Evolutionary conservation across 1,140 invertebrate species (phyloP).

Genomic region (Adelges cooleyi): DNA sequence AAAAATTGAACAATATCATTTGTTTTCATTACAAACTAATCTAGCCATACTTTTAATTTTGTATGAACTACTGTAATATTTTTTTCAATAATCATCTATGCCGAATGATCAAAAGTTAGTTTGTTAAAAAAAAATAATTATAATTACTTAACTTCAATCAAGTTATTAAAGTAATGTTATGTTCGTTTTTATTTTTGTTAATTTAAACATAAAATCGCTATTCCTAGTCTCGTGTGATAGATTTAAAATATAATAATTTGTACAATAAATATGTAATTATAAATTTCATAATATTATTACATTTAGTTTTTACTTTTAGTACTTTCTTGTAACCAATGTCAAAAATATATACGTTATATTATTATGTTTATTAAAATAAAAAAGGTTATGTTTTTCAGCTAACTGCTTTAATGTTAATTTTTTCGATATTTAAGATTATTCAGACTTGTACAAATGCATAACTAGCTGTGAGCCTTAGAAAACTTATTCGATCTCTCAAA

Average conservation of each 20-base stretch:
- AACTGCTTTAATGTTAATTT: no score
- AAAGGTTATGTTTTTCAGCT: no score
- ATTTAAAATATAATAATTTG: neutral
- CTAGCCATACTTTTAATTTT: no score
- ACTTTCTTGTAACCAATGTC: constrained; percentile 16
- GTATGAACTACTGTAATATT: constrained; percentile 7
- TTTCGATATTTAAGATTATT: no score
- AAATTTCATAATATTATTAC: neutral
- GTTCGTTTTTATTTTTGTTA: no score
- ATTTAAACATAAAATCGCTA: constrained; percentile 2
- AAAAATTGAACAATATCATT: no score
- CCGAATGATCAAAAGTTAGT: neutral
- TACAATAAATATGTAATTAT: constrained; percentile 16
- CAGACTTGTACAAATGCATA: no score
- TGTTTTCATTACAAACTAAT: no score
- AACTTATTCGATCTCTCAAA: no score
- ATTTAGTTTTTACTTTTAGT: neutral
- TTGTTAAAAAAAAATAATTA: neutral
- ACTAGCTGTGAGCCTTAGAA: no score
- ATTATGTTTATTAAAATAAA: no score
- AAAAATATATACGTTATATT: no score
- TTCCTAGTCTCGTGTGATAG: constrained; percentile 24
- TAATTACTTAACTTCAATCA: neutral
- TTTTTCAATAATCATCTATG: neutral
- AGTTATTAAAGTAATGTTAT: constrained; percentile 19